Evolutionary conservation across 2,113 vertebrate genomes (phyloP).

Genomic region (Pantherophis guttatus): DNA sequence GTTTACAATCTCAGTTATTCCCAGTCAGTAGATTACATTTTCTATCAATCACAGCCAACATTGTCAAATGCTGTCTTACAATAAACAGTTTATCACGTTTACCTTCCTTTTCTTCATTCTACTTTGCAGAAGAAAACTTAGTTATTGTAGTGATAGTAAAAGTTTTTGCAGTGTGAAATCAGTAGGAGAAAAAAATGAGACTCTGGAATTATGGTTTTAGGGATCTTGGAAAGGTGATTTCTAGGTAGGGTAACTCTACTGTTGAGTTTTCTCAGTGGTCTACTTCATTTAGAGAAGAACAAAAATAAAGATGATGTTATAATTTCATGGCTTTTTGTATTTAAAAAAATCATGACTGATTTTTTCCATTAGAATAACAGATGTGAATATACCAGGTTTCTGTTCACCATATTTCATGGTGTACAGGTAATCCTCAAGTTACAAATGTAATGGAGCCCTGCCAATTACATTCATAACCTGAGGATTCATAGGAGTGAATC

Average conservation of each 20-base stretch:
- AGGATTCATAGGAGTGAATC: too few relatives aligned
- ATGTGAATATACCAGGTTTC: neutral
- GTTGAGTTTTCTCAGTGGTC: neutral
- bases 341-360: neutral
- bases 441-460: too few relatives aligned
- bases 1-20: neutral
- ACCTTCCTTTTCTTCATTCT: neutral
- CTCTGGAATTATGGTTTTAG: neutral
- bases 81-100: neutral
- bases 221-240: neutral
- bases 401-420: neutral
- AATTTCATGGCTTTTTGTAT: neutral
- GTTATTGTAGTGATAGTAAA: neutral
- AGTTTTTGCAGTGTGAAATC: neutral
- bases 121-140: neutral
- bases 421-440: too few relatives aligned
- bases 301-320: neutral
- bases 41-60: neutral
- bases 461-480: too few relatives aligned
- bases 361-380: neutral
- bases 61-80: neutral
- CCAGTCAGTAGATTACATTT: neutral
- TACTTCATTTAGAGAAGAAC: neutral
- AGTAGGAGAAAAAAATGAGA: neutral
- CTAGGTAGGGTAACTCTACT: too few relatives aligned